A percentile compares a stretch with the other conserved stretches of the same genome.
phyloP scores from a whole-genome alignment of 2,888 invertebrate species.

The Eristalinus sepulchralis region DNA sequence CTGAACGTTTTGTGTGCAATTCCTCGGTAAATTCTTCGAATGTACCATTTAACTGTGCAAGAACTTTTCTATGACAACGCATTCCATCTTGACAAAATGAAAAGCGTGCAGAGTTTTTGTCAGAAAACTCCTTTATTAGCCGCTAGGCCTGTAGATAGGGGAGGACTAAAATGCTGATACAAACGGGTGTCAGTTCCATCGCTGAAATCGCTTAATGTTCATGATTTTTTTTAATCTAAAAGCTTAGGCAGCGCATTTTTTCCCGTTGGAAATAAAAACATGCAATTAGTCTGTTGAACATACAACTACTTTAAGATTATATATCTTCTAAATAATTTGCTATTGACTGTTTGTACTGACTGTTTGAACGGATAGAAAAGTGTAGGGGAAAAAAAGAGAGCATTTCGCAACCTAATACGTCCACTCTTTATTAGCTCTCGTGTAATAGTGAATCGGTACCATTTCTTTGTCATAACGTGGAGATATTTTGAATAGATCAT shows the following conservation, averaged over 20 bases:
- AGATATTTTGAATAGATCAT: no score
- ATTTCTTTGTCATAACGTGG: no score
- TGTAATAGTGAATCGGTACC: no score
- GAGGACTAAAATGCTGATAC: background rate
- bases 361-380: no score
- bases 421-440: no score
- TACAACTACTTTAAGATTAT: no score
- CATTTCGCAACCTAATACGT: no score
- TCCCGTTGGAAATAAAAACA: no score
- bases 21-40: slow-evolving; percentile 11
- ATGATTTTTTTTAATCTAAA: background rate
- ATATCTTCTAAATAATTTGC: no score
- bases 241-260: background rate
- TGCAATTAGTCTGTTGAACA: no score
- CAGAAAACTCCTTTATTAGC: background rate
- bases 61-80: background rate
- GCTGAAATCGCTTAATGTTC: background rate
- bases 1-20: slow-evolving; percentile 6
- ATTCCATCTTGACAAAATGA: background rate
- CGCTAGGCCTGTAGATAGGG: background rate
- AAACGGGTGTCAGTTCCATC: background rate
- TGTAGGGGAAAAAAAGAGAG: no score
- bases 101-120: background rate
- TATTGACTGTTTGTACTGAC: no score
- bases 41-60: background rate